These are phyloP conservation scores for Ptychochromis oligacanthus DNA, from an alignment of 2,113 vertebrate genomes.

Conservation along the genomic window DNA sequence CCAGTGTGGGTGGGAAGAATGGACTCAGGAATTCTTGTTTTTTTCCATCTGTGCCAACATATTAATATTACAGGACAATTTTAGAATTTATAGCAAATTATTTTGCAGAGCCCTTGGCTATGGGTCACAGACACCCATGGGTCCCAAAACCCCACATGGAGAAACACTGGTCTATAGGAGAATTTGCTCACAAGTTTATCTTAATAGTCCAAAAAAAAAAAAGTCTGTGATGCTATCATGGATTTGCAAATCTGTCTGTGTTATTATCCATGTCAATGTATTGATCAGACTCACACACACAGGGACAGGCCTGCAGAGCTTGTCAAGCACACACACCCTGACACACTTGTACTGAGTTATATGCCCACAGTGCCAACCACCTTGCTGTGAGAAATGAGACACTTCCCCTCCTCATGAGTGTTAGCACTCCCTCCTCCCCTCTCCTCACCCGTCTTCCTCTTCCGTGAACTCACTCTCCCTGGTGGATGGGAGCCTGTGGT, in stretches of 20 bases:
- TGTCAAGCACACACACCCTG: neutral
- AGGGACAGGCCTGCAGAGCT: slow-evolving; percentile 1
- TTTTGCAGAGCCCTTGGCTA: neutral
- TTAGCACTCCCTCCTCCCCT: slow-evolving; percentile 8
- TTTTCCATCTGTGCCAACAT: neutral
- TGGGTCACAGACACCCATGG: neutral
- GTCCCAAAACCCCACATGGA: neutral
- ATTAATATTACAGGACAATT: slow-evolving; percentile 1
- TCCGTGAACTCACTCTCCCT: slow-evolving; percentile 45
- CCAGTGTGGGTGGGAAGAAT: neutral
- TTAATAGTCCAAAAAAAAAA: neutral
- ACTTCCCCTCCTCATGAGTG: slow-evolving; percentile 21
- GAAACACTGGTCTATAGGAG: neutral
- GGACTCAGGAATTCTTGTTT: slow-evolving; percentile 4
- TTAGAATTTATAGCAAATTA: neutral
- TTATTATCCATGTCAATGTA: neutral
- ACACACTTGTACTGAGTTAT: slow-evolving; percentile 24
- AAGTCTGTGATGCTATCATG: neutral
- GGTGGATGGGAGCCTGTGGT: slow-evolving; percentile 59
- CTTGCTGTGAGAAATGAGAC: slow-evolving; percentile 45
- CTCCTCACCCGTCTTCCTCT: neutral
- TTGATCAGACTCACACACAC: neutral
- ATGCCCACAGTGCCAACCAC: slow-evolving; percentile 35
- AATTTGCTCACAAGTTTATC: neutral
- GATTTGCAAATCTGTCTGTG: neutral